These are phyloP conservation scores for Caprella mutica DNA, from an alignment of 2,888 invertebrate genomes.

Conservation along the genomic window DNA sequence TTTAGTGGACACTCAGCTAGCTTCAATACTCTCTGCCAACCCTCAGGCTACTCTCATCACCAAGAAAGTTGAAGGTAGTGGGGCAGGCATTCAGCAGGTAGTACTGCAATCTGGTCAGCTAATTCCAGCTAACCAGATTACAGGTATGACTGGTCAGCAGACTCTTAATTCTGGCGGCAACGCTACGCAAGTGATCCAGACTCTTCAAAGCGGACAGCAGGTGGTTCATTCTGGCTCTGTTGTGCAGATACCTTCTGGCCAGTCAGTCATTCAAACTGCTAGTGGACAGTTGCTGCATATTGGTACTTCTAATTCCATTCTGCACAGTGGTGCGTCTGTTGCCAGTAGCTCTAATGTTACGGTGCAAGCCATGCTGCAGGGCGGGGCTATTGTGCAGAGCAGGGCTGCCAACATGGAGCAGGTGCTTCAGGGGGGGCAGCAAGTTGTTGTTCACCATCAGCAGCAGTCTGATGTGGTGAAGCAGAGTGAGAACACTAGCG, in stretches of 20 bases:
- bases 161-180: no score
- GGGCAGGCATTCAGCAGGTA: not conserved
- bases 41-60: constrained; percentile 9
- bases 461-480: not conserved
- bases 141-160: not conserved
- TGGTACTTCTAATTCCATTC: not conserved
- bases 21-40: constrained; percentile 26
- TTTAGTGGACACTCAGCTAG: constrained; percentile 32
- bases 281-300: not conserved
- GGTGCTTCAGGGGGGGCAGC: not conserved
- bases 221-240: constrained; percentile 2
- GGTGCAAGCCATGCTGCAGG: not conserved
- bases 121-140: constrained; percentile 1
- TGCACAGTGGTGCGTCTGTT: not conserved
- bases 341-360: not conserved
- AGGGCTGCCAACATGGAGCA: not conserved
- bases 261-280: constrained; percentile 1
- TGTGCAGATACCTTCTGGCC: constrained; percentile 2
- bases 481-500: not conserved
- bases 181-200: constrained; percentile 2
- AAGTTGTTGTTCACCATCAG: not conserved
- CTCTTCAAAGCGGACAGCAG: constrained; percentile 1
- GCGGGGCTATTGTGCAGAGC: not conserved
- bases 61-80: not conserved
- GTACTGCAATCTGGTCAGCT: constrained; percentile 4